Base-by-base conservation (phyloP, 2,797 vertebrate genomes). In the Mallotus villosus region DNA sequence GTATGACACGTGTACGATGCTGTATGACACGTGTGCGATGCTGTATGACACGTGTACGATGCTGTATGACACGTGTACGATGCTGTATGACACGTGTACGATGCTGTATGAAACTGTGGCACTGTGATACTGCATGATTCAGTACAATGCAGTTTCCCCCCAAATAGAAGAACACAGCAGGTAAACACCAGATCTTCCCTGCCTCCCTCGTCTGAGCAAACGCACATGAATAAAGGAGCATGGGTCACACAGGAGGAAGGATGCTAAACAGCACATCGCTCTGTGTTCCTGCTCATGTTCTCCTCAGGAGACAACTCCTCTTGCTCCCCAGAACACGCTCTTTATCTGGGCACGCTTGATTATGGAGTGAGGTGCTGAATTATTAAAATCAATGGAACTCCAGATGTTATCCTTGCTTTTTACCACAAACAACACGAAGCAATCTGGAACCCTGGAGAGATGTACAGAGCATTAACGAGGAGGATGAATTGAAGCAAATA, bases 321-420 rank as follows among this genome's bases (percentile, higher is more conserved):
- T 12, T 46, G 41, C 41, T 46, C 41, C n/a, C 41, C 41, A 46
- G 41, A 46, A 46, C 41, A 46, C 34, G 8, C 11, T 46, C 41
- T 46, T 46, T 46, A 46, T 46, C 41, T 46, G 41, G 41, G 59
- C 21, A 55, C 17, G 73, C 72, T 81, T 84, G 75, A 88, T 88
- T 81, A 82, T 75, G 73, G 76, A 82, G 79, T 83, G 81, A 82
- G 75, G 80, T 80, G 75, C 17, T 88, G 64, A 83, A 88, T 88
- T 85, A 86, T 88, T n/a, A n/a, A 87, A 87, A 87, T 79, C 84
- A 88, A 89, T 76, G 78, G 76, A 72, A 22, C 79, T 79, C 75
- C 85, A 88, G 82, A 87, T 87, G 84, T n/a, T 87, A 74, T 71
- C 74, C 65, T 71, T 63, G 74, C 82, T 82, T 75, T 37, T 76